Evolutionary conservation across 1,140 invertebrate genomes (phyloP), one percentile per base, ranked within the genome.

Genomic region (Carposina sasakii): DNA sequence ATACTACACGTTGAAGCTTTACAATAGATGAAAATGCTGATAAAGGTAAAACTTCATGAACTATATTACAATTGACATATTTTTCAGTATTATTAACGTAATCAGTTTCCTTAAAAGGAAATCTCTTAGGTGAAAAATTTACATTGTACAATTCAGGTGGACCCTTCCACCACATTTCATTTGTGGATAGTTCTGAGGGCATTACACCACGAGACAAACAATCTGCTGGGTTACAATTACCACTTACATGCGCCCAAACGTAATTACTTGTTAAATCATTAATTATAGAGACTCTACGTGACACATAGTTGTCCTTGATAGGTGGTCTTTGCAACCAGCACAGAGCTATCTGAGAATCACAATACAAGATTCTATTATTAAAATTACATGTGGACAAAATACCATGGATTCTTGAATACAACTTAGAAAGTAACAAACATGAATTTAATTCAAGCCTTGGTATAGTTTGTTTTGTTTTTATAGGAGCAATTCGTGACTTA

Each of bases 281-380:
- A 1, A 48, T 54, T 48, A 48, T 40, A 21, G 37, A 37, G 4
- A 54, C 33, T 16, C 45, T 54, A 3, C 24, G 43, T 36, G 36
- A 28, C 16, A 44, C 43, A n/a, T 34, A 31, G 16, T 31, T 33
- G 3, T 48, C 10, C 19, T 44, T 54, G 4, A 30, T 16, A 28
- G 39, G 21, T 17, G 39, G 31, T 20, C 23, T 44, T 13, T 40
- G n/a, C 21, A 54, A 17, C 52, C 52, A 54, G 19, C 23, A 13
- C 1, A 54, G 22, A 9, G 40, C 46, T 15, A 54, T 49, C 20
- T 43, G 20, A 12, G 46, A 48, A 31, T 54, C 46, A 39, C 46
- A 39, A 39, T 48, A 54, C 13, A 48, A 26, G 17, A 39, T 19
- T 21, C 48, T 21, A 16, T 23, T 22, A 17, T 6, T 21, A n/a